phyloP scores from a whole-genome alignment of 37 sponge, comb jelly and placozoan species.

The Theonella swinhoei region DNA sequence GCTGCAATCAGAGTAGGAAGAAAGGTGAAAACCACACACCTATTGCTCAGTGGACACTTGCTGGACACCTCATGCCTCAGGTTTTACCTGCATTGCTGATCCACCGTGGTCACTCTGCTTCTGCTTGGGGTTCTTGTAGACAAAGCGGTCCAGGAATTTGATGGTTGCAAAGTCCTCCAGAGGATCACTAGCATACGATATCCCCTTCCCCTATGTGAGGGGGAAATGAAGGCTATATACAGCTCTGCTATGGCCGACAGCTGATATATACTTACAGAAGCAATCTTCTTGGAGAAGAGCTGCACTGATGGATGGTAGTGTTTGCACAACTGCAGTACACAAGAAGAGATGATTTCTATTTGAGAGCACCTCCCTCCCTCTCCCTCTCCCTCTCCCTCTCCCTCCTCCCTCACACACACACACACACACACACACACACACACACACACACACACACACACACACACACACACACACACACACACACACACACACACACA shows the following conservation, averaged over 20 bases:
- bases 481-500: slow-evolving; percentile 15
- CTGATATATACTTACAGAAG: slow-evolving; percentile 39
- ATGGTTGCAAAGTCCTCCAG: slow-evolving; percentile 90
- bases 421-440: slow-evolving; percentile 12
- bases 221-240: neutral
- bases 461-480: slow-evolving; percentile 15
- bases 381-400: too few relatives aligned
- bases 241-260: neutral
- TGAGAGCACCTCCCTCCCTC: too few relatives aligned
- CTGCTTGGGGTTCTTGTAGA: slow-evolving; percentile 95
- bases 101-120: slow-evolving; percentile 86
- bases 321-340: slow-evolving; percentile 46
- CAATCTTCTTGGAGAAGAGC: slow-evolving; percentile 66
- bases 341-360: too few relatives aligned
- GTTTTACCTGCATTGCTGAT: slow-evolving; percentile 92
- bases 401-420: too few relatives aligned
- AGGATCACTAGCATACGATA: slow-evolving; percentile 89
- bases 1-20: neutral
- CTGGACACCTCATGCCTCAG: too few relatives aligned
- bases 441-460: slow-evolving; percentile 15
- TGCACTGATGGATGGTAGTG: slow-evolving; percentile 94
- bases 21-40: neutral
- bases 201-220: slow-evolving; percentile 51
- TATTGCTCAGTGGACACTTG: neutral
- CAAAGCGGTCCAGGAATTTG: slow-evolving; percentile 92